Base-by-base conservation (phyloP, 2,888 invertebrate genomes). In the Agrotis puta region DNA sequence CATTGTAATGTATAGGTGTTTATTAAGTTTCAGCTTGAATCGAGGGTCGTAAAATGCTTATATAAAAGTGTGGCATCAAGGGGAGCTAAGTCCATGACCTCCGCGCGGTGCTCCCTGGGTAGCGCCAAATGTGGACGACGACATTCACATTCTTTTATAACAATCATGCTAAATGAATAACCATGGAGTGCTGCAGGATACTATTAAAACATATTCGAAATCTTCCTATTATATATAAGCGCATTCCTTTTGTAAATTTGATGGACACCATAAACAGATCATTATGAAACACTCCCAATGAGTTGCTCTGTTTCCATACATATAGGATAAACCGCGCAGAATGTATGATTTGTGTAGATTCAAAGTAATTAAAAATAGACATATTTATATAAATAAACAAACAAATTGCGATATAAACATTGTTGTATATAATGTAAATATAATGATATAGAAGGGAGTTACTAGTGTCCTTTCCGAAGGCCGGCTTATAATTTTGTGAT, bases 51-150 rank as follows among this genome's bases (percentile, higher is more conserved):
- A 77, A 79, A 74, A 78, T 76, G 82, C 77, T 79, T 85, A 80
- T 83, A 78, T 79, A 83, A 81, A 85, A 82, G 85, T 90, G 89
- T 92, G 92, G 91, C 92, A 92, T 91, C 88, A 92, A 95, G 95
- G 95, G 95, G 95, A 93, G 94, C 94, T 91, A 87, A 91, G 95
- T 95, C 95, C 95, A 95, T 95, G 92, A 94, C 95, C 95, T 95
- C 95, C 95, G 92, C 95, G 95, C 93, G 95, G 95, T 95, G 95
- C 95, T 94, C 95, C 95, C 95, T 94, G 95, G 95, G 95, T 95
- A 91, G 94, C 95, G 95, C 95, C 94, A 95, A 94, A 88, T 91
- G 95, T 94, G 95, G 95, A 95, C 95, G 90, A 88, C 84, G 88
- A 88, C 87, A 92, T 92, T 91, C 90, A 91, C 92, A 92, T 92